These are phyloP conservation scores for Pasiphila rectangulata DNA, from an alignment of 2,888 invertebrate genomes.

Conservation along the genomic window DNA sequence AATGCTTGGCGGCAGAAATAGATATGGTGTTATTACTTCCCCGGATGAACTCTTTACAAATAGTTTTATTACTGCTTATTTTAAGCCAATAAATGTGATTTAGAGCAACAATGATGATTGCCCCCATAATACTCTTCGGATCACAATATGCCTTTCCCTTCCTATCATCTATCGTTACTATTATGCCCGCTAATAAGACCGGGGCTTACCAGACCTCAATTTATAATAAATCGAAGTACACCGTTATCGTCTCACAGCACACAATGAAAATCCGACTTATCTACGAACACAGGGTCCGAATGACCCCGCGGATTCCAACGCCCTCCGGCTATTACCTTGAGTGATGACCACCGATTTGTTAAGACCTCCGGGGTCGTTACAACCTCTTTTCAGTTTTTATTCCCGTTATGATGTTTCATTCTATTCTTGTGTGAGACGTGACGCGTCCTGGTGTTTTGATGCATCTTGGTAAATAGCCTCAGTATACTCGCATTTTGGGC, in stretches of 20 bases:
- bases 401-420: conserved; percentile 75
- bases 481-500: too few species aligned
- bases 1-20: too few species aligned
- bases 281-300: conserved; percentile 50
- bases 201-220: conserved; percentile 55
- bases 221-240: conserved; percentile 69
- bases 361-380: conserved; percentile 68
- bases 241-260: conserved; percentile 58
- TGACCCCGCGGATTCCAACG: conserved; percentile 50
- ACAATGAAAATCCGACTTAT: conserved; percentile 72
- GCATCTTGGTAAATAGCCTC: conserved; percentile 30
- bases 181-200: conserved; percentile 57
- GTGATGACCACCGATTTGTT: conserved; percentile 77
- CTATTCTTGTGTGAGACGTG: conserved; percentile 74
- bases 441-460: conserved; percentile 37
- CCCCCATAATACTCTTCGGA: conserved; percentile 24
- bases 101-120: too few species aligned
- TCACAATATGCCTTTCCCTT: conserved; percentile 50
- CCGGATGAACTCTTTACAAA: too few species aligned
- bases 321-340: conserved; percentile 68
- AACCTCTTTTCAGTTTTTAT: conserved; percentile 76
- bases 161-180: conserved; percentile 41
- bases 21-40: too few species aligned
- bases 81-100: too few species aligned
- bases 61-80: too few species aligned